phyloP scores from a whole-genome alignment of 2,888 invertebrate genomes.

The Latheticus oryzae region DNA sequence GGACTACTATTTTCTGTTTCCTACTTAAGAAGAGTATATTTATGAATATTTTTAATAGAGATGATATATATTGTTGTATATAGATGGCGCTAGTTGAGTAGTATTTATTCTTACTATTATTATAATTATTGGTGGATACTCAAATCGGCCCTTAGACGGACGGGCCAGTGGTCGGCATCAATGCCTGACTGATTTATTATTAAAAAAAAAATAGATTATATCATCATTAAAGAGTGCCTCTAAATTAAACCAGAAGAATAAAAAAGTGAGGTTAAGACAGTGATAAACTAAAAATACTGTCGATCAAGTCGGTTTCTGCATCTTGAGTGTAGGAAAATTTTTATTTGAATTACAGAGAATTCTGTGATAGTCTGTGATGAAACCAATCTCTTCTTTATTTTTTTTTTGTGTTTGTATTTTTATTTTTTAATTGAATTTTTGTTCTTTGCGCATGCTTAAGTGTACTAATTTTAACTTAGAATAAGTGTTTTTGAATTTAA shows the following conservation, averaged over 20 bases:
- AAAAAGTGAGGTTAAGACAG: slow-evolving; percentile 41
- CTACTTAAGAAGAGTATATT: slow-evolving; percentile 73
- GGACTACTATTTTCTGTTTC: slow-evolving; percentile 73
- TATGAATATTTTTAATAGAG: slow-evolving; percentile 69
- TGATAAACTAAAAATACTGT: slow-evolving; percentile 31
- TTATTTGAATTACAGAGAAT: slow-evolving; percentile 62
- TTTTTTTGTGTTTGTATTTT: slow-evolving; percentile 41
- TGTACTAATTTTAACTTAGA: slow-evolving; percentile 29
- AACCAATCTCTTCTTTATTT: slow-evolving; percentile 47
- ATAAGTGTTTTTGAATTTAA: no score
- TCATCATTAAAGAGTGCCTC: slow-evolving; percentile 75
- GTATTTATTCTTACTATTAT: no score
- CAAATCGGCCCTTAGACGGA: slow-evolving; percentile 42
- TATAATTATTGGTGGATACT: slow-evolving; percentile 47
- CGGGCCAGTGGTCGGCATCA: slow-evolving; percentile 53
- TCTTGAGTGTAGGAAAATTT: slow-evolving; percentile 46
- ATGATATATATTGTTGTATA: slow-evolving; percentile 67
- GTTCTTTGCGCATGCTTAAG: slow-evolving; percentile 23
- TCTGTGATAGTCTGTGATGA: slow-evolving; percentile 66
- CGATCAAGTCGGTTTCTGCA: slow-evolving; percentile 47
- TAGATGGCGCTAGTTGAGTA: slow-evolving; percentile 58
- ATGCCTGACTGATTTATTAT: slow-evolving; percentile 67
- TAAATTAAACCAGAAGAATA: slow-evolving; percentile 59
- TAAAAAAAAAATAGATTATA: no score
- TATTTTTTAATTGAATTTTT: background rate